Base-by-base conservation (phyloP, 2,888 invertebrate genomes). In the Pseudolycoriella hygida region DNA sequence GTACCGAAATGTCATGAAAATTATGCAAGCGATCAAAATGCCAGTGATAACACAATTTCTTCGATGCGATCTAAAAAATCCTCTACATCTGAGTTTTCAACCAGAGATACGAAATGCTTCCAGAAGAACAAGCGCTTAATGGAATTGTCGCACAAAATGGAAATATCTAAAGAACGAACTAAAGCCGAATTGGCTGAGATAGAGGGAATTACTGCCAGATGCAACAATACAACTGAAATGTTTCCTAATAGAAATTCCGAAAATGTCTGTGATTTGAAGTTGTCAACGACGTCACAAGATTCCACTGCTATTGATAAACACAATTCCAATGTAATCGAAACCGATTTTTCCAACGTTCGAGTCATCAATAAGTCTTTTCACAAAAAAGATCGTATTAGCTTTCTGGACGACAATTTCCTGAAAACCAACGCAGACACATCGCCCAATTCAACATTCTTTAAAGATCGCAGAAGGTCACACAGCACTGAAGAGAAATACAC, bases 141-240 rank as follows among this genome's bases (percentile, higher is more conserved):
- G 15, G 57, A 60, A 45, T 56, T 62, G 3, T 55, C 53, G 43
- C 59, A 59, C 10, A 64, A 63, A 48, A 51, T 53, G 14, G 53
- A 55, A 32, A 50, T 50, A 30, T 47, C 62, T 4, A 34, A 42
- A 17, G 41, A 37, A 45, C 57, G 62, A 14, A 63, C 62, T 34
- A 61, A 60, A 50, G 56, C 55, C 34, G 62, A 64, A 42, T 55
- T 64, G 45, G 61, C 61, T 8, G 63, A 63, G 49, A 64, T 63
- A n/a, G 58, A 60, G 48, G 61, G 59, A 50, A 62, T 64, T 37
- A 60, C 60, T 2, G 60, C 60, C 45, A 56, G 56, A 42, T 61
- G 57, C 6, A 30, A 40, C 8, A 17, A 17, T 39, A 5, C 17
- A 17, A 6, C 17, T 15, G 39, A 15, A 11, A 3, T 17, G 17